Conservation (phyloP, 2,113 vertebrate species). For the Herpetotheres cachinnans region DNA sequence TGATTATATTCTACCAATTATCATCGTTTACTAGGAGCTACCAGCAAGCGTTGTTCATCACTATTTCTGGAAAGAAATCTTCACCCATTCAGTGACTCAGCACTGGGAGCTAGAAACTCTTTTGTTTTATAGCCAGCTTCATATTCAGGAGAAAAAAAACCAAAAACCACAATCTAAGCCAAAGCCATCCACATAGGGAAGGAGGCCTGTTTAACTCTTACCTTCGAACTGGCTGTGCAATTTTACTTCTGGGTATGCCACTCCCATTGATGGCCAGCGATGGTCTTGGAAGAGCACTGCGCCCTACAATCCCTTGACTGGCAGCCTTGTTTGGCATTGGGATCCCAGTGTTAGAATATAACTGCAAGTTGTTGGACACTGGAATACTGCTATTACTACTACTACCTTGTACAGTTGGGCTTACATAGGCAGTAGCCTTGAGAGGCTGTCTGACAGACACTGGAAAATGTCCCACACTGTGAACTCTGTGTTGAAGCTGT, state of each 20-base stretch:
- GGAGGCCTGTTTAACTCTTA: slow-evolving; percentile 48
- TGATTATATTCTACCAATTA: not conserved
- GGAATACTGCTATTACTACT: slow-evolving; percentile 69
- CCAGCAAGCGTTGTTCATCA: not conserved
- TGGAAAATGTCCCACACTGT: slow-evolving; percentile 92
- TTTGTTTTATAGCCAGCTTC: not conserved
- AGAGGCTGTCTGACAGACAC: slow-evolving; percentile 81
- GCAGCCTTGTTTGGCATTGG: slow-evolving; percentile 85
- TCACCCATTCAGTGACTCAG: not conserved
- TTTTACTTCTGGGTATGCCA: slow-evolving; percentile 89
- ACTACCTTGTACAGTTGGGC: slow-evolving; percentile 89
- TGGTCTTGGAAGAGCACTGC: slow-evolving; percentile 92
- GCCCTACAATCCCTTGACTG: slow-evolving; percentile 70
- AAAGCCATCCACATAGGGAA: not conserved
- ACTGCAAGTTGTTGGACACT: slow-evolving; percentile 76
- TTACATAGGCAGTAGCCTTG: slow-evolving; percentile 96
- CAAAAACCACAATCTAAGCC: not conserved
- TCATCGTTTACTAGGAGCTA: not conserved
- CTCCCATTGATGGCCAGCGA: slow-evolving; percentile 85
- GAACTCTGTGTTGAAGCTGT: slow-evolving; percentile 89
- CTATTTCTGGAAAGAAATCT: not conserved
- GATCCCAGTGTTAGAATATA: slow-evolving; percentile 80
- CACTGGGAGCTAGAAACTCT: not conserved
- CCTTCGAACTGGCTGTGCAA: slow-evolving; percentile 91
- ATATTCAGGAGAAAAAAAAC: not conserved